Conservation (phyloP, 2,113 vertebrate genomes). For the Ptyas mucosa region DNA sequence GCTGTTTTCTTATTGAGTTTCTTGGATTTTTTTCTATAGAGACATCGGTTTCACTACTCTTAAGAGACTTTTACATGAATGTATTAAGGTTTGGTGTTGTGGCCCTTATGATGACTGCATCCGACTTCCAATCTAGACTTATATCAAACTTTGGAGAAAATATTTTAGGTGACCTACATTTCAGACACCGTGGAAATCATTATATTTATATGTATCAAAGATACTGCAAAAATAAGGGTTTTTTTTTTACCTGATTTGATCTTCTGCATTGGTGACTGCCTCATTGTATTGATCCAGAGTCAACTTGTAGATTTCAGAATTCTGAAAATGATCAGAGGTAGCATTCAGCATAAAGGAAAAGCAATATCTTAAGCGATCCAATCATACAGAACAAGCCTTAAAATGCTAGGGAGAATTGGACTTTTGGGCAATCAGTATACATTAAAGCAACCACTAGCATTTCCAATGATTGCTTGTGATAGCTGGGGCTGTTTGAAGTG, state of each 20-base stretch:
- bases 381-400: not conserved
- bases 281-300: conserved; percentile 81
- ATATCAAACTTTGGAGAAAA: not conserved
- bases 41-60: not conserved
- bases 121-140: not conserved
- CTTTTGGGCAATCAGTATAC: not conserved
- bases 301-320: conserved; percentile 83
- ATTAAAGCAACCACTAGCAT: not conserved
- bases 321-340: conserved; percentile 72
- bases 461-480: not conserved
- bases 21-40: not conserved
- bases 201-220: not conserved
- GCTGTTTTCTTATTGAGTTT: not conserved
- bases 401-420: not conserved
- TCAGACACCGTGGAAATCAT: not conserved
- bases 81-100: not conserved
- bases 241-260: conserved; percentile 78
- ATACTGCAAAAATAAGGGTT: conserved; percentile 10
- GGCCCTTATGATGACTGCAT: not conserved
- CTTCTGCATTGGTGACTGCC: conserved; percentile 78
- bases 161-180: conserved; percentile 2
- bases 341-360: conserved; percentile 27
- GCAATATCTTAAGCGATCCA: not conserved
- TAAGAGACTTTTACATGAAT: not conserved
- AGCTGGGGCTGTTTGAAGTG: not conserved